Percentiles rank a stretch among this genome's conserved stretches.
Evolutionary conservation across 2,888 invertebrate genomes (phyloP).

Genomic region (Parnassius apollo): DNA sequence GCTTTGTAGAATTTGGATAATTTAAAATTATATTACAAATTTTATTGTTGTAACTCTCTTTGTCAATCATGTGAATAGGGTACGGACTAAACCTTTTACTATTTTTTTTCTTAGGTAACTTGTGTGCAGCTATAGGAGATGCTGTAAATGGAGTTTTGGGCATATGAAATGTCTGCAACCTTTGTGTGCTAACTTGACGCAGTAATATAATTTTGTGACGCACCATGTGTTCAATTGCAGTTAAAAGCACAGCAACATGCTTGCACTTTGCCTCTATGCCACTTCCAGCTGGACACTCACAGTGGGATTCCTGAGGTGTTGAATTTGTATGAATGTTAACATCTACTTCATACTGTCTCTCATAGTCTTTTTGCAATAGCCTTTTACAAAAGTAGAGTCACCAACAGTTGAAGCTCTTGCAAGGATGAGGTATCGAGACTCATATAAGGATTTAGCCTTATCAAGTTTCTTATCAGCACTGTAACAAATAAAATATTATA

Average conservation of each 20-base stretch:
- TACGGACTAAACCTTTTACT: neutral
- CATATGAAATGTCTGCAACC: neutral
- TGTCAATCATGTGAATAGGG: neutral
- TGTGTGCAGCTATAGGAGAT: neutral
- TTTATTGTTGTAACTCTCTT: neutral
- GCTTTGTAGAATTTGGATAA: neutral
- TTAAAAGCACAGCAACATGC: neutral
- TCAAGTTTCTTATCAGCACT: neutral
- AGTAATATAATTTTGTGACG: neutral
- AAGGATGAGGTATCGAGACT: neutral
- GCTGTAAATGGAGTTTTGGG: neutral
- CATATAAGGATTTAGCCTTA: neutral
- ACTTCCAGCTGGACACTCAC: neutral
- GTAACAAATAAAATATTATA: neutral
- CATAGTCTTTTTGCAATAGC: neutral
- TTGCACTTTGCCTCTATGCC: neutral
- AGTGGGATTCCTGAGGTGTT: neutral
- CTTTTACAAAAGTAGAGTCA: neutral
- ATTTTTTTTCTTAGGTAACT: neutral
- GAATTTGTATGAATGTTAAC: neutral
- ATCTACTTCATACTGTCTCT: neutral
- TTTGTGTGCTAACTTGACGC: neutral
- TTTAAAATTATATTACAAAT: neutral
- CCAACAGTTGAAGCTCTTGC: neutral
- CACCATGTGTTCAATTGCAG: neutral